A percentile compares a stretch with the other conserved stretches of the same genome.
phyloP scores from a whole-genome alignment of 92 coral and sea anemone species.

The Actinostola sp. region DNA sequence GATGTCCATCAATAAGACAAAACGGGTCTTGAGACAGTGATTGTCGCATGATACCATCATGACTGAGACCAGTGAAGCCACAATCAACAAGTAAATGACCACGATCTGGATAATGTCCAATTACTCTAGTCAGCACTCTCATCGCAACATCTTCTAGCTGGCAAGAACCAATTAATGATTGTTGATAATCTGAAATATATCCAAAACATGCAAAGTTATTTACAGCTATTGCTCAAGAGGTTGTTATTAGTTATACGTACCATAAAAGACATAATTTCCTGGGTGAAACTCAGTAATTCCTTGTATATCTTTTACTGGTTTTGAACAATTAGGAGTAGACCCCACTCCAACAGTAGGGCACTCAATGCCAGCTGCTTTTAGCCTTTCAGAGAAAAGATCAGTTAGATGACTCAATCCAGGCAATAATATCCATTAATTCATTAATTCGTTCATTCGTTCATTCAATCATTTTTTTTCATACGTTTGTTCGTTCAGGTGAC shows the following conservation, averaged over 20 bases:
- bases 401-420: too few species aligned
- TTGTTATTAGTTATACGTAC: slow-evolving; percentile 55
- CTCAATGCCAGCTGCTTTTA: slow-evolving; percentile 70
- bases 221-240: too few species aligned
- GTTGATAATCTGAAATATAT: slow-evolving; percentile 66
- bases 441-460: too few species aligned
- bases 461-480: too few species aligned
- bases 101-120: slow-evolving; percentile 78
- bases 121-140: slow-evolving; percentile 83
- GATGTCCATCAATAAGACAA: slow-evolving; percentile 87
- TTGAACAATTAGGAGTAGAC: slow-evolving; percentile 87
- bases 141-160: slow-evolving; percentile 73
- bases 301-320: slow-evolving; percentile 61
- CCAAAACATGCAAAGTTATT: too few species aligned
- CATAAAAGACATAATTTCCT: slow-evolving; percentile 94
- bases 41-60: slow-evolving; percentile 79
- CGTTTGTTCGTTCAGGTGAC: too few species aligned
- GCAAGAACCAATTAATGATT: slow-evolving; percentile 80
- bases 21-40: slow-evolving; percentile 66
- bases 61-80: slow-evolving; percentile 90
- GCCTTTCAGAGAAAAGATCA: too few species aligned
- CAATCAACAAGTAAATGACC: slow-evolving; percentile 87
- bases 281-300: slow-evolving; percentile 97
- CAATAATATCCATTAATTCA: too few species aligned
- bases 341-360: slow-evolving; percentile 85